A percentile compares a stretch with the other conserved stretches of the same genome.
phyloP scores from a whole-genome alignment of 2,888 invertebrate species.

The Aradus depressus region DNA sequence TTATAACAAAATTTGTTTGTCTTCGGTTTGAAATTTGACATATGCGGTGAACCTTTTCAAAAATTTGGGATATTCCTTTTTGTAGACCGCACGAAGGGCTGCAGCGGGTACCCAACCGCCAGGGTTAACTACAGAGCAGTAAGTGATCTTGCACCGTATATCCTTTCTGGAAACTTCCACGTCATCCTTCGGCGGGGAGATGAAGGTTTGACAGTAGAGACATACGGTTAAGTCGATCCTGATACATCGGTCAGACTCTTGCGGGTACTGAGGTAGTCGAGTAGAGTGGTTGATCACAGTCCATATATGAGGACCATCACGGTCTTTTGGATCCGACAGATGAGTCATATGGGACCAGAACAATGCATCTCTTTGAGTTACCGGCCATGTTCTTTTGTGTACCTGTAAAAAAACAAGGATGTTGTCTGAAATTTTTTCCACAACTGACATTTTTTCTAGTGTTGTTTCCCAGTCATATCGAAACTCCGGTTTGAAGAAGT shows the following conservation, averaged over 20 bases:
- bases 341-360: conserved; percentile 95
- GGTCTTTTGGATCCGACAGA: conserved; percentile 51
- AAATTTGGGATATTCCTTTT: conserved; percentile 98
- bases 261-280: conserved; percentile 67
- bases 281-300: conserved; percentile 96
- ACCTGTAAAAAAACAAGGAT: conserved; percentile 88
- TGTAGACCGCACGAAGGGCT: conserved; percentile 91
- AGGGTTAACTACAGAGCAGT: conserved; percentile 98
- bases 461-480: conserved; percentile 97
- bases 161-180: conserved; percentile 66
- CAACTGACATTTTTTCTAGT: conserved; percentile 82
- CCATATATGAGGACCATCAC: conserved; percentile 74
- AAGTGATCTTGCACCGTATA: conserved; percentile 92
- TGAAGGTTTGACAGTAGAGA: conserved; percentile 87
- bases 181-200: conserved; percentile 61
- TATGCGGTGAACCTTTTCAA: conserved; percentile 93
- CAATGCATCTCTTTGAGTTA: conserved; percentile 94
- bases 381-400: conserved; percentile 98
- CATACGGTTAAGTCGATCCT: conserved; percentile 91
- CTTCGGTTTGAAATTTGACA: conserved; percentile 86
- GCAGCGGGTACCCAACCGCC: conserved; percentile 99
- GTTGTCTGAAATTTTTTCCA: conserved; percentile 81
- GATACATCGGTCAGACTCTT: conserved; percentile 78
- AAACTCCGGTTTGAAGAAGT: conserved; percentile 91
- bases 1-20: too few relatives aligned